A percentile compares a stretch with the other conserved stretches of the same genome.
Conservation (phyloP, 2,113 vertebrate species). For the Atractosteus spatula region DNA sequence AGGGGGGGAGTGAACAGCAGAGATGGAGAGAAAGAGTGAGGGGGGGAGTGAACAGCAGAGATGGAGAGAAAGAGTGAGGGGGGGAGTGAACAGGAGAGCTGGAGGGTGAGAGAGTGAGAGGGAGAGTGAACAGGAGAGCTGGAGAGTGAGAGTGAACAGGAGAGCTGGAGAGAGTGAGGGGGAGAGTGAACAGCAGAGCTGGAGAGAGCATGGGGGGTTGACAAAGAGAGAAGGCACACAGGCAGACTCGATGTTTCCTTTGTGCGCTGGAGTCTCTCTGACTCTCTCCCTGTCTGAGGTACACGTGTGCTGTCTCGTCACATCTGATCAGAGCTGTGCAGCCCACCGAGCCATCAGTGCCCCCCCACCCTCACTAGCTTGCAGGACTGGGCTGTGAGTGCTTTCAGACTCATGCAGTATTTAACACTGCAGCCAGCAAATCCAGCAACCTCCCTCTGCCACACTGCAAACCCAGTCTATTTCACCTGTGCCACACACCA, state of each 20-base stretch:
- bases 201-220: background rate
- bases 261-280: background rate
- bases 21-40: no score
- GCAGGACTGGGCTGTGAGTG: constrained; percentile 21
- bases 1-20: no score
- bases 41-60: no score
- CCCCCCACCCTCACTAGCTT: constrained; percentile 5
- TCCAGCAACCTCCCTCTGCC: background rate
- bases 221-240: background rate
- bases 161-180: background rate
- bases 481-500: no score
- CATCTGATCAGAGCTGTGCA: background rate
- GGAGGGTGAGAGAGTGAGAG: no score
- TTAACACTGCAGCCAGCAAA: background rate
- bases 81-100: no score
- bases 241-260: background rate
- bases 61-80: no score
- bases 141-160: background rate
- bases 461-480: background rate
- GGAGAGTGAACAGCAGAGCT: background rate
- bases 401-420: constrained; percentile 13
- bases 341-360: constrained; percentile 10
- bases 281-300: background rate
- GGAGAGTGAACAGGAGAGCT: no score
- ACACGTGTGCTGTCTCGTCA: background rate